These are phyloP conservation scores for Spodoptera picta DNA, from an alignment of 2,888 invertebrate genomes.

Conservation along the genomic window DNA sequence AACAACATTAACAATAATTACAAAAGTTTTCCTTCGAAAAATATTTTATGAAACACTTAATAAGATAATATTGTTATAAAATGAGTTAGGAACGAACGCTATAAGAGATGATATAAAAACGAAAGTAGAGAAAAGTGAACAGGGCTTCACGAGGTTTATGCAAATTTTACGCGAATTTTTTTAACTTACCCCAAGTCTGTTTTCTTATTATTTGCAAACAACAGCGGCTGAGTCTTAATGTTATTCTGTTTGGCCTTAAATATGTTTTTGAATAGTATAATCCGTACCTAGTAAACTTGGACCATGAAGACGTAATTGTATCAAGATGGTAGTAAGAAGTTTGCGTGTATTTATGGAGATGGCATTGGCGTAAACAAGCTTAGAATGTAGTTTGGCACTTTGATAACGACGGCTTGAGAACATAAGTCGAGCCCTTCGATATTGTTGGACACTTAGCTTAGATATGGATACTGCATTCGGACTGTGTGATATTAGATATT, in stretches of 20 bases:
- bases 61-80: constrained; percentile 68
- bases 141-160: constrained; percentile 81
- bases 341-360: constrained; percentile 53
- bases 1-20: constrained; percentile 44
- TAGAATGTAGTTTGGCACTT: constrained; percentile 52
- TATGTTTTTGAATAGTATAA: constrained; percentile 67
- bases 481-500: constrained; percentile 37
- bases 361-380: constrained; percentile 54
- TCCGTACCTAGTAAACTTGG: constrained; percentile 57
- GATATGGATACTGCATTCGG: constrained; percentile 25
- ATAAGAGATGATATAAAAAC: constrained; percentile 76
- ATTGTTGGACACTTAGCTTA: constrained; percentile 25
- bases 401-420: constrained; percentile 42
- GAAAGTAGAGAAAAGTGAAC: constrained; percentile 77
- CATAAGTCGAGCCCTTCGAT: constrained; percentile 31
- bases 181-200: constrained; percentile 79
- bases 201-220: constrained; percentile 84
- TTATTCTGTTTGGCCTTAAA: constrained; percentile 68
- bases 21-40: constrained; percentile 43
- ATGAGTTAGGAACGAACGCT: constrained; percentile 71
- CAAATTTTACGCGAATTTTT: constrained; percentile 83
- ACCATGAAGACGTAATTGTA: constrained; percentile 65
- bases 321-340: constrained; percentile 55
- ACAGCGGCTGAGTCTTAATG: constrained; percentile 72
- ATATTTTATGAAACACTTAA: constrained; percentile 55